Percentiles rank a stretch among this genome's conserved stretches.
Conservation (phyloP, 1,140 invertebrate species). For the Gryllus bimaculatus region DNA sequence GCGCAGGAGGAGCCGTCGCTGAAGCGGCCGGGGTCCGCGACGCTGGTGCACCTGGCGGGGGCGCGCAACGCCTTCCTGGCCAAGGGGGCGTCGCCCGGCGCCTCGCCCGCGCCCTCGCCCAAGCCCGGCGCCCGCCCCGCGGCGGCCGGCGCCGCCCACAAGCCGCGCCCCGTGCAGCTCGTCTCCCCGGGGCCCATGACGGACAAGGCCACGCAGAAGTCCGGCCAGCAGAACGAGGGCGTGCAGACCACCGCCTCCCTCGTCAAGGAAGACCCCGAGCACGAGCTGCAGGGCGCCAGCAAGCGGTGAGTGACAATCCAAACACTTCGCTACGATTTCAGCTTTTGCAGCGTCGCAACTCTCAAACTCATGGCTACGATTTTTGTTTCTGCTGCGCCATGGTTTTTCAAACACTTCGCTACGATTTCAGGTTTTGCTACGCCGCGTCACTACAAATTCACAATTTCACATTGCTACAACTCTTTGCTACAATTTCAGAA, state of each 20-base stretch:
- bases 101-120: too few species aligned
- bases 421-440: neutral
- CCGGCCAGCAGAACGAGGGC: neutral
- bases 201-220: neutral
- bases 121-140: too few species aligned
- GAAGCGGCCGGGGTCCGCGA: neutral
- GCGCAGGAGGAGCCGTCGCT: neutral
- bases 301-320: neutral
- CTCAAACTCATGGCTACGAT: neutral
- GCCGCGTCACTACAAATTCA: too few species aligned
- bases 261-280: neutral
- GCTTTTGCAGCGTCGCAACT: neutral
- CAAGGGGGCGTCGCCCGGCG: neutral
- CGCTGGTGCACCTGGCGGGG: neutral
- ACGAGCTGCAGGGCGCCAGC: neutral
- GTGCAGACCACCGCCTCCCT: neutral
- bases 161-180: neutral
- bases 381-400: neutral
- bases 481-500: too few species aligned
- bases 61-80: neutral
- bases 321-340: neutral
- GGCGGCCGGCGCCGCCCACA: too few species aligned
- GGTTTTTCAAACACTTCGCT: neutral
- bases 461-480: neutral
- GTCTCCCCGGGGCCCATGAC: neutral